Conservation (phyloP, 1,140 invertebrate species). For the Diachasma alloeum region DNA sequence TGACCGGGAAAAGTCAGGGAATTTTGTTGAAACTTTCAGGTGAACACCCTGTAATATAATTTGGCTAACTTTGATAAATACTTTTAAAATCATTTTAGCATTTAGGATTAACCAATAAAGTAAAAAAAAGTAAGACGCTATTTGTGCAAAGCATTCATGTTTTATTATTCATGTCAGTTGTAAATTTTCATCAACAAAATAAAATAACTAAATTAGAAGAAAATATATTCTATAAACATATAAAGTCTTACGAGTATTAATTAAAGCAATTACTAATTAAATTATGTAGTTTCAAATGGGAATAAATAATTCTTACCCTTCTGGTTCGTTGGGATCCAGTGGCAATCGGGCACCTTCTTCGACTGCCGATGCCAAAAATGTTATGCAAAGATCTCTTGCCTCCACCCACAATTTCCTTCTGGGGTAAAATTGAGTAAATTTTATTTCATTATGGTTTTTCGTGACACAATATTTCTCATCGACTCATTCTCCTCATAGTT, state of each 20-base stretch:
- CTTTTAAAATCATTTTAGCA: too few relatives aligned
- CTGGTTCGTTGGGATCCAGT: constrained; percentile 80
- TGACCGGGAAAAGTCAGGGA: too few relatives aligned
- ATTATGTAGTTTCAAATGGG: not conserved
- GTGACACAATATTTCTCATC: not conserved
- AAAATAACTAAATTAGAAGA: not conserved
- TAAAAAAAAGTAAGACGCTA: too few relatives aligned
- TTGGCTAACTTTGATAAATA: too few relatives aligned
- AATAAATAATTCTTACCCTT: constrained; percentile 73
- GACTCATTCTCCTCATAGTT: not conserved
- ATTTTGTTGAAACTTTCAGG: too few relatives aligned
- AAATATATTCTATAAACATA: not conserved
- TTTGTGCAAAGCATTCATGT: too few relatives aligned
- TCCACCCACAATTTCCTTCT: constrained; percentile 67
- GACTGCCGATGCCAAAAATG: constrained; percentile 83
- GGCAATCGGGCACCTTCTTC: constrained; percentile 84
- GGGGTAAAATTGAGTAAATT: constrained; percentile 16
- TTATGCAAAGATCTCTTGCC: constrained; percentile 76
- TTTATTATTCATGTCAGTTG: too few relatives aligned
- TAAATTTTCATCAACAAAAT: not conserved
- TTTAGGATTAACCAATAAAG: too few relatives aligned
- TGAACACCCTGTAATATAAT: too few relatives aligned
- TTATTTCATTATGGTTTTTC: not conserved
- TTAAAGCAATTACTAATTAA: not conserved
- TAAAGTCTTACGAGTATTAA: not conserved